phyloP scores from a whole-genome alignment of 2,797 vertebrate species.

The Enteromius unitaeniatus region DNA sequence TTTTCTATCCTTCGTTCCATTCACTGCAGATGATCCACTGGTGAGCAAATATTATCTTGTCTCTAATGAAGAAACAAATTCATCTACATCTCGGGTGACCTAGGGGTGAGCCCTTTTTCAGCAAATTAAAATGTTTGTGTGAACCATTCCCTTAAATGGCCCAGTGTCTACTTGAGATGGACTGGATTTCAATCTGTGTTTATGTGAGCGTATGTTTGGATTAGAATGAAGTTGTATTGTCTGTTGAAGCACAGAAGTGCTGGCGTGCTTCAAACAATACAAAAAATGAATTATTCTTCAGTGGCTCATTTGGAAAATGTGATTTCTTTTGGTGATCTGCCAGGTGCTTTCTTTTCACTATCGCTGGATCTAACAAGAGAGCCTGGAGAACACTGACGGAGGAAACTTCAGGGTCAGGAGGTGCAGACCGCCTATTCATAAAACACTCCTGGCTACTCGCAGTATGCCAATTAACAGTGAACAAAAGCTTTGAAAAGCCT shows the following conservation, averaged over 20 bases:
- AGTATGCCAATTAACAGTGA: slow-evolving; percentile 7
- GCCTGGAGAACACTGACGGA: slow-evolving; percentile 58
- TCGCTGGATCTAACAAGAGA: slow-evolving; percentile 70
- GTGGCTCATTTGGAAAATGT: slow-evolving; percentile 73
- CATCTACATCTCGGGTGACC: neutral
- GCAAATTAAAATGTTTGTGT: neutral
- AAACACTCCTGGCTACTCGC: neutral
- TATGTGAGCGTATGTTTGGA: slow-evolving; percentile 57
- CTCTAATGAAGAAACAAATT: neutral
- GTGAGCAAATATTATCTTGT: neutral
- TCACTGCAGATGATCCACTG: neutral
- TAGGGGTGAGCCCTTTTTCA: neutral
- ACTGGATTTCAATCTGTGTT: slow-evolving; percentile 61
- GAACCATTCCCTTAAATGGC: neutral
- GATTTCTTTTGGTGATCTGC: slow-evolving; percentile 74
- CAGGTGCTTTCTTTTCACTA: slow-evolving; percentile 70
- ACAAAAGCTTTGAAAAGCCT: slow-evolving; percentile 25
- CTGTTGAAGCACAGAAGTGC: slow-evolving; percentile 55
- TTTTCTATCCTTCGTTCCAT: neutral
- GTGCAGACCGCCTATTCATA: slow-evolving; percentile 44
- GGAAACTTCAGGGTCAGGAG: slow-evolving; percentile 43
- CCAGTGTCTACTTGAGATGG: slow-evolving; percentile 29
- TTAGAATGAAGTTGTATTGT: slow-evolving; percentile 68
- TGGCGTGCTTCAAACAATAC: slow-evolving; percentile 63
- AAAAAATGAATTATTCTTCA: slow-evolving; percentile 71